Evolutionary conservation across 2,113 vertebrate genomes (phyloP).

Genomic region (Notothenia coriiceps): DNA sequence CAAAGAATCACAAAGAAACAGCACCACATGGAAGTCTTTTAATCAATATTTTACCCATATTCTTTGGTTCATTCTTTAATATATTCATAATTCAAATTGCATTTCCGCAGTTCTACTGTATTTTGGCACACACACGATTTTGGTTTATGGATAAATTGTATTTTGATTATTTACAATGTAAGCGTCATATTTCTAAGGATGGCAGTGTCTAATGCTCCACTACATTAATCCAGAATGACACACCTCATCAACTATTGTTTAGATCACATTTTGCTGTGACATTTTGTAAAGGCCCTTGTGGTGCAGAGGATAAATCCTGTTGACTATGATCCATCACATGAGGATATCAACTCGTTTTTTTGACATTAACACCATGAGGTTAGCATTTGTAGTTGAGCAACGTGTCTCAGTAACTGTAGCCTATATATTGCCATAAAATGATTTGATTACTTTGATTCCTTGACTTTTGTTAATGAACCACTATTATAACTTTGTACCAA

Average conservation of each 20-base stretch:
- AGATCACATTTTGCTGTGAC: not conserved
- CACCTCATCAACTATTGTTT: no score
- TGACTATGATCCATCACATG: not conserved
- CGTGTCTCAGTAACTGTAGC: no score
- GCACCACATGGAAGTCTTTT: not conserved
- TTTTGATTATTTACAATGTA: not conserved
- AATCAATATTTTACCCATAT: constrained; percentile 1
- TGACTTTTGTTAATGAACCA: not conserved
- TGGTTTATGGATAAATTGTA: not conserved
- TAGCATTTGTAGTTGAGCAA: not conserved
- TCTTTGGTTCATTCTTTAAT: constrained; percentile 9
- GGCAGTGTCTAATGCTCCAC: not conserved
- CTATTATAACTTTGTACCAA: not conserved
- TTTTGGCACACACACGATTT: not conserved
- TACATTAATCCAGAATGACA: not conserved
- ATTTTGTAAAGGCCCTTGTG: not conserved
- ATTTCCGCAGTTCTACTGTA: not conserved
- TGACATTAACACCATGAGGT: not conserved
- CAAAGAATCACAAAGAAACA: not conserved
- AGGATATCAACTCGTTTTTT: no score
- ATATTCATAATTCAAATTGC: constrained; percentile 8
- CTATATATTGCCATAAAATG: no score
- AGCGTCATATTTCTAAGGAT: no score
- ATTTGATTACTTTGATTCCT: not conserved
- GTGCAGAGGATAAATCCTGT: not conserved